Base-by-base conservation (phyloP, 2,113 vertebrate genomes). In the Cygnus buccinator region DNA sequence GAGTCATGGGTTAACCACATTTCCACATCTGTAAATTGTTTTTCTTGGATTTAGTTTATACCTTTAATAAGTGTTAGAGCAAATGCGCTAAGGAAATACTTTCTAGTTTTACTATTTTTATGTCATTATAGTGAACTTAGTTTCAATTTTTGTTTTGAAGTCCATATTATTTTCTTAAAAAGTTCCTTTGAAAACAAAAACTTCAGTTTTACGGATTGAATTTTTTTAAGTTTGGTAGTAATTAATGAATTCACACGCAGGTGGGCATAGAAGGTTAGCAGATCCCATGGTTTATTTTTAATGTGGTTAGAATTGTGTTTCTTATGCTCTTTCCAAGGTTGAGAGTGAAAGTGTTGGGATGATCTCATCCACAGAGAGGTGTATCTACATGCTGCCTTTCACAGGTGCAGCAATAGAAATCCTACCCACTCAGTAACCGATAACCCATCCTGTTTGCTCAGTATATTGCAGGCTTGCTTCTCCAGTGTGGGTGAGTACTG, bases 41-140 rank as follows among this genome's bases (percentile, higher is more conserved):
- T 98, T 89, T 95, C 83, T 91, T 97, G 95, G 94, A 96, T 96
- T 95, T 95, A 88, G 83, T 95, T 96, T 87, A 93, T 95, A 84
- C 75, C 73, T 97, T 97, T 98, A 95, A 95, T 97, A 97, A 97
- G 80, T 62, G 87, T 87, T 86, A 63, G 62, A 94, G 66, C 84
- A 94, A 94, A 77, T 62, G 84, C 65, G 62, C 89, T 94, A 95
- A 95, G 91, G 95, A 98, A 98, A 95, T 85, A 84, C 43, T 94
- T 97, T 97, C 85, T 83, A 94, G 89, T 92, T 97, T 97, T 94
- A 96, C 89, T 96, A 90, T 97, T 97, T 97, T 97, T 96, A 95
- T 92, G 83, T 89, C 95, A 37, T 80, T 94, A 83, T 35, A 77
- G 26, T 73, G 84, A 94, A 91, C 52, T 93, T 92, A 87, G 28